Percentiles rank a stretch among this genome's conserved stretches.
phyloP scores from a whole-genome alignment of 2,113 vertebrate genomes.

The Periophthalmus modestus region DNA sequence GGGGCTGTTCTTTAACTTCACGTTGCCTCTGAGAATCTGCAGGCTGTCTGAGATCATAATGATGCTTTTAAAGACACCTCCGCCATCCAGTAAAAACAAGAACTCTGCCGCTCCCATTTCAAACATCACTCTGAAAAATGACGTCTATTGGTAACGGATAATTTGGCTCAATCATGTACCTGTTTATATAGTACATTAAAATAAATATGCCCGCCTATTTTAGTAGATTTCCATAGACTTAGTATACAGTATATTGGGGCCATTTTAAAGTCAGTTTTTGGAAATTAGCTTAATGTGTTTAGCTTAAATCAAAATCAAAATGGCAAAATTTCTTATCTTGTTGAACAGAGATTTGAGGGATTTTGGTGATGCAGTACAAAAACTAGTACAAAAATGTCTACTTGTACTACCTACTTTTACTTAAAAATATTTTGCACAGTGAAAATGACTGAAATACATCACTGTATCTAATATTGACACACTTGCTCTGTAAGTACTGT shows the following conservation, averaged over 20 bases:
- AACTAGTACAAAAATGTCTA: not conserved
- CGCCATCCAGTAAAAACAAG: slow-evolving; percentile 65
- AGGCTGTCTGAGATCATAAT: slow-evolving; percentile 70
- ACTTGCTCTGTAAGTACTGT: not conserved
- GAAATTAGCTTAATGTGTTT: not conserved
- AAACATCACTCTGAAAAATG: slow-evolving; percentile 55
- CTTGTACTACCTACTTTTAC: not conserved
- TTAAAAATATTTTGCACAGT: not conserved
- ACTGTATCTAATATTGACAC: not conserved
- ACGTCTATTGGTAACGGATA: slow-evolving; percentile 52
- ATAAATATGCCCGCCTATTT: slow-evolving; percentile 44
- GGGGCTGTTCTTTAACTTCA: slow-evolving; percentile 60
- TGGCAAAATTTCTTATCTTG: not conserved
- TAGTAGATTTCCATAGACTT: not conserved
- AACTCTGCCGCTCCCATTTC: slow-evolving; percentile 42
- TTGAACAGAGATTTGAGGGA: not conserved
- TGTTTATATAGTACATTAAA: slow-evolving; percentile 38
- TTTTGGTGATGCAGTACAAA: not conserved
- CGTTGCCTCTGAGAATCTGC: slow-evolving; percentile 59
- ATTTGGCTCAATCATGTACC: slow-evolving; percentile 49
- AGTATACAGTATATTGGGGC: not conserved
- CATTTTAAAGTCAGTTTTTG: not conserved
- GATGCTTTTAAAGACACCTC: slow-evolving; percentile 59
- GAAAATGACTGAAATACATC: not conserved
- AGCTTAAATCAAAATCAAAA: not conserved